These are phyloP conservation scores for Rhinogobius similis DNA, from an alignment of 2,113 vertebrate species.

Conservation along the genomic window DNA sequence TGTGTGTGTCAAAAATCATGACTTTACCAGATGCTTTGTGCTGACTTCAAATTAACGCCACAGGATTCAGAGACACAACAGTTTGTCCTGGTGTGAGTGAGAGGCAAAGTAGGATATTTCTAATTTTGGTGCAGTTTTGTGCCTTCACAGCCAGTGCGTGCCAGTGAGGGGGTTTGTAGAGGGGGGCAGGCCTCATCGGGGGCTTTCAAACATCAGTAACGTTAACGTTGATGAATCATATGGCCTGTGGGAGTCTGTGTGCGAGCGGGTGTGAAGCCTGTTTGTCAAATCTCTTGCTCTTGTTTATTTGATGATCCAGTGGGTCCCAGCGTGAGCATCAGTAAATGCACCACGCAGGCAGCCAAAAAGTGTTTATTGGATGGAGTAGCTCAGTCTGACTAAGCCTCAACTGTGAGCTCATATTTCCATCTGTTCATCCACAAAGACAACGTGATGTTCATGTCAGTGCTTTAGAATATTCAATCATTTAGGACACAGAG, in stretches of 20 bases:
- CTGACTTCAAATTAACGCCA: constrained; percentile 38
- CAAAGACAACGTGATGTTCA: constrained; percentile 35
- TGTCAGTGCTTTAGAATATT: background rate
- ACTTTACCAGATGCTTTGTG: constrained; percentile 36
- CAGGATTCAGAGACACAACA: constrained; percentile 33
- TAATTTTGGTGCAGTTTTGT: constrained; percentile 26
- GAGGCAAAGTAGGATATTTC: constrained; percentile 22
- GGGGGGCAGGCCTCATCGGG: constrained; percentile 45
- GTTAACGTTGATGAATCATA: constrained; percentile 66
- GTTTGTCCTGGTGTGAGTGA: constrained; percentile 34
- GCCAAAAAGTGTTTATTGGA: constrained; percentile 66
- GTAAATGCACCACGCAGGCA: constrained; percentile 45
- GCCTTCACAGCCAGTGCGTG: constrained; percentile 12
- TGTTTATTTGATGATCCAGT: constrained; percentile 66
- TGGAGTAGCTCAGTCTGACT: constrained; percentile 37
- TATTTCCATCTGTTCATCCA: constrained; percentile 44
- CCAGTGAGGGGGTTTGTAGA: constrained; percentile 27
- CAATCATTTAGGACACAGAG: background rate
- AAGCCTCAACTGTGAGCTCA: constrained; percentile 19
- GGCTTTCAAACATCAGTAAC: constrained; percentile 61
- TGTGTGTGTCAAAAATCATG: constrained; percentile 33
- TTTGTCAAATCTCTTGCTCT: constrained; percentile 66
- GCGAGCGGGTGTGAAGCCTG: constrained; percentile 58
- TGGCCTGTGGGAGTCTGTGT: constrained; percentile 51
- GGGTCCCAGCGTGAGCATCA: constrained; percentile 50